These are phyloP conservation scores for Copidosoma floridanum DNA, from an alignment of 1,140 invertebrate genomes.

Conservation along the genomic window DNA sequence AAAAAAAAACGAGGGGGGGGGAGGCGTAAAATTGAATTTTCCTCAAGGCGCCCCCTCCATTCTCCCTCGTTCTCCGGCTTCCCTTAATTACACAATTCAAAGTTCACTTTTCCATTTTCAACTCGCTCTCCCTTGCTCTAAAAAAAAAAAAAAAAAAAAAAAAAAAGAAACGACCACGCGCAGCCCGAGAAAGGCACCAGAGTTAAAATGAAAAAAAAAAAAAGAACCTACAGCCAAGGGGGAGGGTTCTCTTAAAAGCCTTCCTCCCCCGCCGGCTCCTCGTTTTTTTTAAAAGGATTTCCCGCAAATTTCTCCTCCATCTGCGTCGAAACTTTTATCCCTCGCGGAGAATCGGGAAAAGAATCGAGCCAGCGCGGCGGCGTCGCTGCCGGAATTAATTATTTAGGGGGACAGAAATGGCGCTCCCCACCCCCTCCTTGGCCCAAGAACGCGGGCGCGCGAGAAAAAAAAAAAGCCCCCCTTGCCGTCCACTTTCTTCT, in stretches of 20 bases:
- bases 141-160: no score
- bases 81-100: conserved; percentile 26
- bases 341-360: conserved; percentile 1
- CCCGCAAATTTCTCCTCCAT: conserved; percentile 26
- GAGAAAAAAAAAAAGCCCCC: not conserved
- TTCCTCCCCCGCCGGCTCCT: not conserved
- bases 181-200: not conserved
- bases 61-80: not conserved
- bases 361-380: conserved; percentile 6
- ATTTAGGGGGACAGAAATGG: conserved; percentile 30
- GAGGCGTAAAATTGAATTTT: conserved; percentile 19
- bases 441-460: not conserved
- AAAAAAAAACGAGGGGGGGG: not conserved
- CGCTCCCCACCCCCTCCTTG: not conserved
- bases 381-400: conserved; percentile 31
- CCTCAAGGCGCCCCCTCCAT: conserved; percentile 9
- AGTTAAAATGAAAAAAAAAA: not conserved
- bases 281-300: conserved; percentile 24
- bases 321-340: conserved; percentile 26
- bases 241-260: conserved; percentile 22
- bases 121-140: no score
- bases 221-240: no score
- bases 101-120: conserved; percentile 27
- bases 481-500: not conserved
- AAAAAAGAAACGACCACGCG: not conserved